Conservation (phyloP, 2,888 invertebrate species). For the Caradrina kadenii region DNA sequence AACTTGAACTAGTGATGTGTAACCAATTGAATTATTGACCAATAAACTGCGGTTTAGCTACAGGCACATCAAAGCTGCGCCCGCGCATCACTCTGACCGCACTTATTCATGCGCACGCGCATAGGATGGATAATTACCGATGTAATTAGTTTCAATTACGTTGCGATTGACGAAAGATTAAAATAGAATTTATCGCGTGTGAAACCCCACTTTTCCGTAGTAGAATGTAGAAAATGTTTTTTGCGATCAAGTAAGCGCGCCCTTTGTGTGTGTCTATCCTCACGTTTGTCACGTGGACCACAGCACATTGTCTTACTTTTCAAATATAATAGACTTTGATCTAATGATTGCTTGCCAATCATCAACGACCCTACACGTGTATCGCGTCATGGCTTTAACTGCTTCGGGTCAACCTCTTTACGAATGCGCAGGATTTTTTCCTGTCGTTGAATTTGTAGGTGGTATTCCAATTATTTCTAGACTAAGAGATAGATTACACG, state of each 20-base stretch:
- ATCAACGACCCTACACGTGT: slow-evolving; percentile 76
- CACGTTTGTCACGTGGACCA: slow-evolving; percentile 83
- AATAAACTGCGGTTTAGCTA: slow-evolving; percentile 32
- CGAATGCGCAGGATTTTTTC: slow-evolving; percentile 13
- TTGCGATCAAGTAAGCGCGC: slow-evolving; percentile 71
- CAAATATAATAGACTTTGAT: slow-evolving; percentile 77
- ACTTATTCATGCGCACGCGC: slow-evolving; percentile 72
- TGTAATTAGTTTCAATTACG: slow-evolving; percentile 84
- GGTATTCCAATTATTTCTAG: slow-evolving; percentile 37
- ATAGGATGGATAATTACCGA: slow-evolving; percentile 73
- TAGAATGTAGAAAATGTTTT: slow-evolving; percentile 85
- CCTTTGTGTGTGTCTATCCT: slow-evolving; percentile 79
- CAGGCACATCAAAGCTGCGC: slow-evolving; percentile 22
- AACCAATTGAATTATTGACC: slow-evolving; percentile 13
- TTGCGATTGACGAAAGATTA: slow-evolving; percentile 87
- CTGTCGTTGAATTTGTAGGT: slow-evolving; percentile 7
- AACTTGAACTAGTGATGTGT: background rate
- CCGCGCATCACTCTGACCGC: slow-evolving; percentile 40
- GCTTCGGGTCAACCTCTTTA: slow-evolving; percentile 1
- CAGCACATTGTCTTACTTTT: slow-evolving; percentile 79
- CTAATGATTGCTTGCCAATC: slow-evolving; percentile 82
- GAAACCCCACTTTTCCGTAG: slow-evolving; percentile 82
- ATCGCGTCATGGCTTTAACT: slow-evolving; percentile 21
- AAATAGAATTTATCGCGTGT: slow-evolving; percentile 88
- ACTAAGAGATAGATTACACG: slow-evolving; percentile 45